These are phyloP conservation scores for Bubo bubo DNA, from an alignment of 2,113 vertebrate genomes.

Conservation along the genomic window DNA sequence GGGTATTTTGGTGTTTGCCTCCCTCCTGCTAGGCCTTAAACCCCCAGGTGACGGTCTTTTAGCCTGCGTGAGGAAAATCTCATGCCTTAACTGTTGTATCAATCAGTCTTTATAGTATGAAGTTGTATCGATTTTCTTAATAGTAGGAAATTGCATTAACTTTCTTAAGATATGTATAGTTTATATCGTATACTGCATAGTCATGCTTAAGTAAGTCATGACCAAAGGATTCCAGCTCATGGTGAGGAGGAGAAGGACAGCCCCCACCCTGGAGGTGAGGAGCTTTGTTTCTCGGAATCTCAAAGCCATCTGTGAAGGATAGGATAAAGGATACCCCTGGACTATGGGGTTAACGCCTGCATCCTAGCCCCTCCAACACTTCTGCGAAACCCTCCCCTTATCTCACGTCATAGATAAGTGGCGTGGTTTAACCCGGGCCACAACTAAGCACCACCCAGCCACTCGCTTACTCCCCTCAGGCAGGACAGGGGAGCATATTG, in stretches of 20 bases:
- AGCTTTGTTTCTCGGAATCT: background rate
- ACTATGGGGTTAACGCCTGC: accelerated
- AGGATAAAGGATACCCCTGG: background rate
- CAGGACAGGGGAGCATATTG: too few species aligned
- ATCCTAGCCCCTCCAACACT: background rate
- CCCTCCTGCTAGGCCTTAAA: background rate
- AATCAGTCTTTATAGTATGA: background rate
- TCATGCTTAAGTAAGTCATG: background rate
- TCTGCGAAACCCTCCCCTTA: background rate
- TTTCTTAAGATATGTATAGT: background rate
- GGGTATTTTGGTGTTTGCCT: background rate
- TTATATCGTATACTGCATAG: background rate
- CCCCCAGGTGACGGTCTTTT: background rate
- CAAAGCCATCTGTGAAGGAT: background rate
- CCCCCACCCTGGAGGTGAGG: background rate
- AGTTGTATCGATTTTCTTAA: background rate
- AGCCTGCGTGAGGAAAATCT: background rate
- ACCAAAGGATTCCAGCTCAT: background rate
- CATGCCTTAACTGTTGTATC: background rate
- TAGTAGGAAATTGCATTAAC: background rate
- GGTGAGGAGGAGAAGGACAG: background rate
- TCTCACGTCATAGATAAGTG: background rate
- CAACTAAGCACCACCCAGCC: too few species aligned
- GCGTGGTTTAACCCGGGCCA: too few species aligned
- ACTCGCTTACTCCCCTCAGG: too few species aligned